Conservation (phyloP, 2,113 vertebrate genomes). For the Nymphicus hollandicus region DNA sequence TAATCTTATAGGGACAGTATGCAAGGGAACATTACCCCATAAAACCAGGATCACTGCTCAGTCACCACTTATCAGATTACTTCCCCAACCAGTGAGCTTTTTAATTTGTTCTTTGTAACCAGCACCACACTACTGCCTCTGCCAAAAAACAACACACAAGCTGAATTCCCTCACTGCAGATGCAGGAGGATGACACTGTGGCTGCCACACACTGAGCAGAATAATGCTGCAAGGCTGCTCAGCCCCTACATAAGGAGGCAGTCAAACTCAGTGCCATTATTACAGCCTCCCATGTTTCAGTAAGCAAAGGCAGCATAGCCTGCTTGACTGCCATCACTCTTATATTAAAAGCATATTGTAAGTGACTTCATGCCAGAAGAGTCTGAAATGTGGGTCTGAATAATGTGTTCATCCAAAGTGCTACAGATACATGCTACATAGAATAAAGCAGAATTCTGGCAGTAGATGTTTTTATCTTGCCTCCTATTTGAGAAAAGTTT, state of each 20-base stretch:
- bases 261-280: fast-evolving
- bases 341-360: background rate
- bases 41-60: background rate
- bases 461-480: background rate
- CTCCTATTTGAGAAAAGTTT: background rate
- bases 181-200: background rate
- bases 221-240: background rate
- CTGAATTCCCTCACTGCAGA: fast-evolving
- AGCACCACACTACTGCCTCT: background rate
- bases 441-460: background rate
- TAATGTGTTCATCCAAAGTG: background rate
- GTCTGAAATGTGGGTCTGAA: background rate
- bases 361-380: background rate
- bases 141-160: fast-evolving
- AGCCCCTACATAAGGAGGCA: background rate
- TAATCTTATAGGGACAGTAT: background rate
- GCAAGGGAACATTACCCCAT: background rate
- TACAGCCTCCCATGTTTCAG: background rate
- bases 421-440: background rate
- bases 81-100: background rate
- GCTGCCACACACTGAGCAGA: background rate
- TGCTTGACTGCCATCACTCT: background rate
- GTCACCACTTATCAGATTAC: background rate
- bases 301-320: background rate
- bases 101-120: background rate